Evolutionary conservation across 2,888 invertebrate genomes (phyloP), one percentile per base, ranked within the genome.

Genomic region (Drosophila quinaria): DNA sequence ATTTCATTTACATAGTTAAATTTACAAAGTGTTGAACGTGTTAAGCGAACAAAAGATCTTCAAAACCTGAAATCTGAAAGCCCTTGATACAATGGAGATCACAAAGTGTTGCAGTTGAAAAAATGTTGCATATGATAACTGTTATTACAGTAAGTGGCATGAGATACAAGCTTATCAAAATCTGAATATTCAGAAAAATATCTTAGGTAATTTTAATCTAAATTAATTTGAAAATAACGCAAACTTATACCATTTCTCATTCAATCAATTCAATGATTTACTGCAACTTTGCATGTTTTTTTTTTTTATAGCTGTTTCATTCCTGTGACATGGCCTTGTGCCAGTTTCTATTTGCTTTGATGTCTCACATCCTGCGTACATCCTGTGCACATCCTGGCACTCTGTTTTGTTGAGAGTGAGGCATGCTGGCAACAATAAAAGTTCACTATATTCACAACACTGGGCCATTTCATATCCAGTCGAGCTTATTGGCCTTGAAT

Each of bases 401-500:
- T 50, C 52, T 50, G 13, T 19, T 22, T 50, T 22, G 35, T 55
- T 46, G 59, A 63, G 74, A 63, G 54, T 44, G 22, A 47, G 52
- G 11, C 41, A 52, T 9, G 15, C 41, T 47, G 11, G 35, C 51
- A 17, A 54, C 51, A 59, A 61, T 55, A 65, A 54, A 59, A 61
- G 39, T 35, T 25, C 22, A 44, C 44, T 29, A 22, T 15, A 41
- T 46, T 39, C 17, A 41, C 59, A 60, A 51, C 66, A 59, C 61
- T 70, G 67, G 44, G 41, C 54, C 74, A 54, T 56, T 73, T 62
- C 60, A 51, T 22, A 80, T 72, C 55, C 59, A 70, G 55, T 47
- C 35, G 42, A 55, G 72, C 35, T 37, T 35, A 31, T n/a, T 56
- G 69, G 63, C 87, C 85, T 87, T 82, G 81, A 75, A 78, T 64